These are phyloP conservation scores for Lordiphosa fenestrarum DNA, from an alignment of 2,888 invertebrate genomes.

Conservation along the genomic window DNA sequence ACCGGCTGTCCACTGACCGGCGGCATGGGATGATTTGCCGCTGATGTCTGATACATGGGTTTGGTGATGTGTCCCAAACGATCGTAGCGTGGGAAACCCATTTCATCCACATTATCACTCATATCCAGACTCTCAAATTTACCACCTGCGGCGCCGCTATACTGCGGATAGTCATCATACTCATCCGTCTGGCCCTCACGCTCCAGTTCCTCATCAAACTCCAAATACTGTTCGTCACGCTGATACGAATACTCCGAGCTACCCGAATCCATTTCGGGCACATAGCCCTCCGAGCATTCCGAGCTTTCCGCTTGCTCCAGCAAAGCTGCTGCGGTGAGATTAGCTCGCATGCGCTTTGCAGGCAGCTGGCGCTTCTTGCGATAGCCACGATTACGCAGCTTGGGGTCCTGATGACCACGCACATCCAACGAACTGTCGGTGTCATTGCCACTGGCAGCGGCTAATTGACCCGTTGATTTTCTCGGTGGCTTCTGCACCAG, in stretches of 20 bases:
- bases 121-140: constrained; percentile 84
- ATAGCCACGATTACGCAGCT: constrained; percentile 85
- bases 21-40: constrained; percentile 77
- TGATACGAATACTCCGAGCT: constrained; percentile 84
- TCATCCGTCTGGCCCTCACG: constrained; percentile 81
- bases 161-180: constrained; percentile 82
- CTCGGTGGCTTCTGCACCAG: constrained; percentile 84
- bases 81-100: constrained; percentile 85
- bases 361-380: constrained; percentile 84
- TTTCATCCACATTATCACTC: constrained; percentile 85
- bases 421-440: constrained; percentile 87
- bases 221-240: constrained; percentile 79
- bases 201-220: constrained; percentile 80
- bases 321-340: constrained; percentile 69
- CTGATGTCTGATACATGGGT: constrained; percentile 76
- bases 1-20: constrained; percentile 79
- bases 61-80: constrained; percentile 82
- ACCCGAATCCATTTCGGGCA: constrained; percentile 84
- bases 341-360: constrained; percentile 77
- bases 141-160: constrained; percentile 66
- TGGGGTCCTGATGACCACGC: constrained; percentile 83
- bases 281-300: constrained; percentile 86
- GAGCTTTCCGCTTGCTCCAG: constrained; percentile 83
- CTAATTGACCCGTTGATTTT: constrained; percentile 82
- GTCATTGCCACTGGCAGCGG: constrained; percentile 85